These are phyloP conservation scores for Hirudinaria manillensis DNA, from an alignment of 2,888 invertebrate species.

Conservation along the genomic window DNA sequence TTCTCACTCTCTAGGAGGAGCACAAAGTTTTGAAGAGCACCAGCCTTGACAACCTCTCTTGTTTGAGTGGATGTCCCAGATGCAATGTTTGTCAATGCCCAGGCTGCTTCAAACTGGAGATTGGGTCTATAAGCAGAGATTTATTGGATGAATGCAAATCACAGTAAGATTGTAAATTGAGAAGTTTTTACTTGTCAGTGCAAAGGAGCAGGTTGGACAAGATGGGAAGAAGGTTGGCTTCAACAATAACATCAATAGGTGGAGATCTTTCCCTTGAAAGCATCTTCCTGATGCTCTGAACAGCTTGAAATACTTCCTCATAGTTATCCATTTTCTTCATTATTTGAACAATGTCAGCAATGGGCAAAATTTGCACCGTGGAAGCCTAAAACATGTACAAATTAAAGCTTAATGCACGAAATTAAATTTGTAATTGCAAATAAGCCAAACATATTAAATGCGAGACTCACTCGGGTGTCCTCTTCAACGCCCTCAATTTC, in stretches of 20 bases:
- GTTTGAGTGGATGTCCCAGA: conserved; percentile 90
- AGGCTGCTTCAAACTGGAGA: conserved; percentile 83
- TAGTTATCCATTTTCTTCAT: conserved; percentile 67
- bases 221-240: conserved; percentile 74
- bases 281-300: conserved; percentile 77
- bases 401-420: background rate
- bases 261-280: conserved; percentile 82
- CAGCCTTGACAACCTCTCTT: conserved; percentile 72
- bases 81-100: conserved; percentile 95
- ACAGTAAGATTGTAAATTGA: background rate
- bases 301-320: conserved; percentile 64
- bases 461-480: background rate
- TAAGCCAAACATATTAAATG: background rate
- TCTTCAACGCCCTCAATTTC: conserved; percentile 51
- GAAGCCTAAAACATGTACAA: background rate
- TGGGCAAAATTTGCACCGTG: conserved; percentile 54
- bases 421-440: background rate
- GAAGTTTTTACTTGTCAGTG: conserved; percentile 62
- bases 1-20: conserved; percentile 65
- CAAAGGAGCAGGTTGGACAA: conserved; percentile 71
- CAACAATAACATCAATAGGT: conserved; percentile 79
- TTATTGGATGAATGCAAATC: background rate
- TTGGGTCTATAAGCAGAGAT: conserved; percentile 45
- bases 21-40: conserved; percentile 79
- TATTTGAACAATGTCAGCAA: conserved; percentile 64